Base-by-base conservation (phyloP, 2,113 vertebrate genomes). In the Pycnonotus jocosus region DNA sequence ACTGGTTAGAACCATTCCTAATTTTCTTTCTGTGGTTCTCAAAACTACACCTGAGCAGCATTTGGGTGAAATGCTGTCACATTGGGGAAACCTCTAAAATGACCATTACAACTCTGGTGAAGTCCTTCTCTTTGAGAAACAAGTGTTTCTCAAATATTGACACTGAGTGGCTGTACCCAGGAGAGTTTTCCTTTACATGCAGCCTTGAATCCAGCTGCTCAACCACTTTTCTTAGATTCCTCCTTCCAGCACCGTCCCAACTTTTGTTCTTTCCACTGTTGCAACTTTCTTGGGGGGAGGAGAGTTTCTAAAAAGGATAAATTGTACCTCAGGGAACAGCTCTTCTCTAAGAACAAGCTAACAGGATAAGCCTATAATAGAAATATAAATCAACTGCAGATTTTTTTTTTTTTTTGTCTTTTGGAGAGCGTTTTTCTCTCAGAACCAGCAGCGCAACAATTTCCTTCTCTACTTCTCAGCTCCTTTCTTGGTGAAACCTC, bases 251-350 rank as follows among this genome's bases (percentile, higher is more conserved):
- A 48, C 20, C 38, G 0, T 51, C 81, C 44, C 71, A 92, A 74
- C 44, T 47, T 94, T 72, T 72, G 72, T 90, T 92, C 79, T 93
- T 95, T 90, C 72, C 81, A 86, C 82, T 90, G 33, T 61, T 92
- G 37, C 42, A 81, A 85, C 56, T 79, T 80, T 82, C 62, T 37
- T 79, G 17, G 42, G 78, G 93, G 94, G 81, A 85, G 74, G 87
- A 91, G 72, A 95, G 76, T 78, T 95, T 95, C 94, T 88, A 94
- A 88, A 96, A 95, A 47, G 71, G 72, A 91, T 74, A 92, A 93
- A 94, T 95, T 6, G 37, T 64, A 90, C 93, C 88, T 95, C 82
- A 65, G 92, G 85, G 92, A 97, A 17, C 37, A 64, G 86, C 54
- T 94, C 74, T 95, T 96, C 90, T 93, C 82, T 78, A 95, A 88